A percentile compares a stretch with the other conserved stretches of the same genome.
Conservation (phyloP, 2,888 invertebrate genomes). For the Melitaea athalia region DNA sequence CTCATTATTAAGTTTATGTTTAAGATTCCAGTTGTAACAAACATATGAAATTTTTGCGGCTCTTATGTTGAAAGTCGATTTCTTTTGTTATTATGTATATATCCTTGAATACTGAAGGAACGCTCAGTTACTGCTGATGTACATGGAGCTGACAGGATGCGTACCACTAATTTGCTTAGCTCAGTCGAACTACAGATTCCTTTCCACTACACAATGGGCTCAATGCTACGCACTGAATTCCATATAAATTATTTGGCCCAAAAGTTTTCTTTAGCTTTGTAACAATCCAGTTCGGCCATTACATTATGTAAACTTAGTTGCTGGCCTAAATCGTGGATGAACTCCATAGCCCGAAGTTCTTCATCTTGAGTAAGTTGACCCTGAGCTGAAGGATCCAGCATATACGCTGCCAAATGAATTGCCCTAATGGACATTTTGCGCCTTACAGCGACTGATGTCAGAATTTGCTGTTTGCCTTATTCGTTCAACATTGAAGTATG, state of each 20-base stretch:
- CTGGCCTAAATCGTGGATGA: too few relatives aligned
- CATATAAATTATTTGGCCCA: slow-evolving; percentile 10
- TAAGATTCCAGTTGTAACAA: slow-evolving; percentile 30
- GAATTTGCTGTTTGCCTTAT: not conserved
- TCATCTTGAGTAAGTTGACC: too few relatives aligned
- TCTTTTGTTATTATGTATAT: slow-evolving; percentile 40
- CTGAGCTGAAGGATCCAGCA: slow-evolving; percentile 37
- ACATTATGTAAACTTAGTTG: too few relatives aligned
- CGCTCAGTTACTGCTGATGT: not conserved
- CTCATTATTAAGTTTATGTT: slow-evolving; percentile 30
- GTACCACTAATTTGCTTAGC: slow-evolving; percentile 23
- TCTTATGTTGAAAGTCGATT: slow-evolving; percentile 41
- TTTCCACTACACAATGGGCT: slow-evolving; percentile 32
- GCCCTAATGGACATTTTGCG: slow-evolving; percentile 28
- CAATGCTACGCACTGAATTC: slow-evolving; percentile 19
- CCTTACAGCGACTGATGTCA: slow-evolving; percentile 16
- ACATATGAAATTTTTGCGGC: slow-evolving; percentile 37
- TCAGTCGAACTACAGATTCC: slow-evolving; percentile 34
- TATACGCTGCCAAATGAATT: slow-evolving; percentile 39
- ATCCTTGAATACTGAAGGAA: slow-evolving; percentile 20
- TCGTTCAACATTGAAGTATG: not conserved
- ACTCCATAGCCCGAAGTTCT: too few relatives aligned
- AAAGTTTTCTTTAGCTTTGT: not conserved
- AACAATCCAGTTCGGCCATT: slow-evolving; percentile 20
- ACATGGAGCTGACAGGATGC: slow-evolving; percentile 37